A percentile compares a stretch with the other conserved stretches of the same genome.
phyloP scores from a whole-genome alignment of 2,888 invertebrate species.

The Gnatocerus cornutus region DNA sequence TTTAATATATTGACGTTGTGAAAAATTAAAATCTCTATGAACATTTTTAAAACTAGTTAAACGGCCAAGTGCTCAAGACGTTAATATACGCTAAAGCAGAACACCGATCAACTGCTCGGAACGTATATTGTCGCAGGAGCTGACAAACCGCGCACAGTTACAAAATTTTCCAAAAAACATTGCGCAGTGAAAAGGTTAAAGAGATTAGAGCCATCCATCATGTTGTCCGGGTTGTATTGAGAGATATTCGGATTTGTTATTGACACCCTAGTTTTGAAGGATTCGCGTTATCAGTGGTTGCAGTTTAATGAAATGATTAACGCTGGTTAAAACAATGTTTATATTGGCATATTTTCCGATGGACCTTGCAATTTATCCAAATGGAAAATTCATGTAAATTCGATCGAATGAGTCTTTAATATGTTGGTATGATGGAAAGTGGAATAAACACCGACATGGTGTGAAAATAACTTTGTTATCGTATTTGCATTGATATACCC shows the following conservation, averaged over 20 bases:
- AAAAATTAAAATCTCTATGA: too few relatives aligned
- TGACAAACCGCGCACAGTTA: too few relatives aligned
- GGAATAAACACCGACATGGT: slow-evolving; percentile 5
- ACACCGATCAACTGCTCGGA: too few relatives aligned
- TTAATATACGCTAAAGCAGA: too few relatives aligned
- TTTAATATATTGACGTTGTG: too few relatives aligned
- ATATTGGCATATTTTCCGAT: slow-evolving; percentile 48
- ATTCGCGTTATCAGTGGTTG: slow-evolving; percentile 47
- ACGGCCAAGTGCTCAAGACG: too few relatives aligned
- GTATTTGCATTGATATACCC: slow-evolving; percentile 3
- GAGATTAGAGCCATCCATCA: slow-evolving; percentile 56
- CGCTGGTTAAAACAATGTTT: slow-evolving; percentile 36
- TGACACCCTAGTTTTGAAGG: slow-evolving; percentile 49
- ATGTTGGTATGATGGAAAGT: slow-evolving; percentile 9
- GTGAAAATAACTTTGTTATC: slow-evolving; percentile 13
- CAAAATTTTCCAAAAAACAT: too few relatives aligned
- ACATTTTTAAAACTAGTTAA: too few relatives aligned
- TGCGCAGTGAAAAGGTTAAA: too few relatives aligned
- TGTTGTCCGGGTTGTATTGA: slow-evolving; percentile 43
- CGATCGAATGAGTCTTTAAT: neutral
- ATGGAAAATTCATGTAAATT: slow-evolving; percentile 47
- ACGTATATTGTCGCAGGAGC: too few relatives aligned
- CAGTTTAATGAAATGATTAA: slow-evolving; percentile 45
- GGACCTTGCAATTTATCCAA: slow-evolving; percentile 50
- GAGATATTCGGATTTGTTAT: slow-evolving; percentile 50